These are phyloP conservation scores for Dendrolimus kikuchii DNA, from an alignment of 1,140 invertebrate species.

Conservation along the genomic window DNA sequence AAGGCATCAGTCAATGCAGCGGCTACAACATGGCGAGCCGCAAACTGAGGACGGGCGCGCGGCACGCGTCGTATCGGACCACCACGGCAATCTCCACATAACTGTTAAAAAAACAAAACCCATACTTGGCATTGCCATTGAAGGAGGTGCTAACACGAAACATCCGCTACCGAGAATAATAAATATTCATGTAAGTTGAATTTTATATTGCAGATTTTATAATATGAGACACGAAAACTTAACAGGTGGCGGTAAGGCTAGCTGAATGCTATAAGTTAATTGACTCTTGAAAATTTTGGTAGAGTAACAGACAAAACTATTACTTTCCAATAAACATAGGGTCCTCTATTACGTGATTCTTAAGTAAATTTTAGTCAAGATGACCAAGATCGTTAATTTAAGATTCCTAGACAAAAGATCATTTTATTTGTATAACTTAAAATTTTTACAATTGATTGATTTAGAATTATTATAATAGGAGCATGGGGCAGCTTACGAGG, in stretches of 20 bases:
- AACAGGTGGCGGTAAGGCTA: too few relatives aligned
- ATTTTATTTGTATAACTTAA: not conserved
- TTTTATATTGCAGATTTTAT: too few relatives aligned
- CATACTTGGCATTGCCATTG: constrained; percentile 95
- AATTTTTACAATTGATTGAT: not conserved
- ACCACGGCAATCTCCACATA: constrained; percentile 88
- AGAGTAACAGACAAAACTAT: too few relatives aligned
- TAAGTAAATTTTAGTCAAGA: too few relatives aligned
- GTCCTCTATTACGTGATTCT: too few relatives aligned
- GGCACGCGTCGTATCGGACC: constrained; percentile 83
- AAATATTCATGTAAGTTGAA: constrained; percentile 90
- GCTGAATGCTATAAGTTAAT: too few relatives aligned
- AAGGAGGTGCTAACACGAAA: constrained; percentile 95
- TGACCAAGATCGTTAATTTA: too few relatives aligned
- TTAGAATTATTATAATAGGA: constrained; percentile 74
- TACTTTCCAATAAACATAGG: too few relatives aligned
- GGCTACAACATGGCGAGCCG: constrained; percentile 74
- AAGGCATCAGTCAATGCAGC: constrained; percentile 79
- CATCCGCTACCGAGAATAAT: constrained; percentile 95
- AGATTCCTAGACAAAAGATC: too few relatives aligned
- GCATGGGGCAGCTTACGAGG: constrained; percentile 93
- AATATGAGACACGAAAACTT: too few relatives aligned
- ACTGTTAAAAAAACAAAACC: constrained; percentile 93
- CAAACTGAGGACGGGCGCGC: constrained; percentile 76
- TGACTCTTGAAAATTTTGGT: too few relatives aligned